Conservation (phyloP, 2,113 vertebrate genomes). For the Rhineura floridana region DNA sequence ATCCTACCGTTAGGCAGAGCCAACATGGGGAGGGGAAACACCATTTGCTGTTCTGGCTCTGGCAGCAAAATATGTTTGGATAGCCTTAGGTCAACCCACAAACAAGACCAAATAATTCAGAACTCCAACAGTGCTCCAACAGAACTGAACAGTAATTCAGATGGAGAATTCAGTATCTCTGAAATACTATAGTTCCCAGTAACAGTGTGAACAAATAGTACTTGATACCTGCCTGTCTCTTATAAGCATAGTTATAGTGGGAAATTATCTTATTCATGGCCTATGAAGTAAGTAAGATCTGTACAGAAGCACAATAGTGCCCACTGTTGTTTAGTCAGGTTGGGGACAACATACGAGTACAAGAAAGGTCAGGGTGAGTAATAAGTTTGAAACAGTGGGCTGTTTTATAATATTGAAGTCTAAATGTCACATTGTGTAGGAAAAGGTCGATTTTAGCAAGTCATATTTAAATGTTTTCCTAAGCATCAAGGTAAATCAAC, state of each 20-base stretch:
- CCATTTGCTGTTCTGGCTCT: not conserved
- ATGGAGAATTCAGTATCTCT: not conserved
- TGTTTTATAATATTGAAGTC: conserved; percentile 73
- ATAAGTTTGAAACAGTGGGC: conserved; percentile 68
- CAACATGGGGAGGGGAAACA: not conserved
- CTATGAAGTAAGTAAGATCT: not conserved
- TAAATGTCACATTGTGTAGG: conserved; percentile 71
- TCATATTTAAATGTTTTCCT: conserved; percentile 58
- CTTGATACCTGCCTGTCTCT: conserved; percentile 56
- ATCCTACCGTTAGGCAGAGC: too few relatives aligned
- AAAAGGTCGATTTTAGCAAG: conserved; percentile 76
- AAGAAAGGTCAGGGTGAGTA: conserved; percentile 75
- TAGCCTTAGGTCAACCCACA: not conserved
- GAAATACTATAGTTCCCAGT: not conserved
- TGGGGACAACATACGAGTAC: conserved; percentile 70
- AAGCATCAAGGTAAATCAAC: conserved; percentile 31
- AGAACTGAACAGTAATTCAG: not conserved
- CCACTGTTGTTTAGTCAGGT: conserved; percentile 63
- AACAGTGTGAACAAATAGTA: conserved; percentile 60
- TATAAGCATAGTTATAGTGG: conserved; percentile 52
- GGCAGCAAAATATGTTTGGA: not conserved
- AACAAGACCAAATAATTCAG: not conserved
- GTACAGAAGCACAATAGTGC: not conserved
- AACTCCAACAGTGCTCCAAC: not conserved
- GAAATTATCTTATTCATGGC: not conserved